Evolutionary conservation across 2,797 vertebrate genomes (phyloP), one percentile per base, ranked within the genome.

Genomic region (Dallia pectoralis): DNA sequence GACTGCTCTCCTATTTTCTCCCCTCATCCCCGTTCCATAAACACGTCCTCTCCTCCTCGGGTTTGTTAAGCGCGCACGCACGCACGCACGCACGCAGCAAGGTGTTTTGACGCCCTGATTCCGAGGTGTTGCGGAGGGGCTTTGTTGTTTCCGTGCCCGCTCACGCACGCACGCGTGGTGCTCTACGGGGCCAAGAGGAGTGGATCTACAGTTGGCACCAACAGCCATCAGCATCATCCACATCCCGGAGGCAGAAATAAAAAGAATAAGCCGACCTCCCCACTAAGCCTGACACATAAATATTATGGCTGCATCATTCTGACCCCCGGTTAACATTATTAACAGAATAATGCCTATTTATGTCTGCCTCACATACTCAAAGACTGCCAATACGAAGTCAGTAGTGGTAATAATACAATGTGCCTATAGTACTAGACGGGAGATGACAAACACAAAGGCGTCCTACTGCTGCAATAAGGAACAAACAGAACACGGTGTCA

Each of bases 401-500:
- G 25, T 27, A 7, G 53, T 59, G 16, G 53, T 25, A 59, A 14
- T 25, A 22, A 3, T 25, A 59, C 40, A 25, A 59, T 25, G n/a
- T 25, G n/a, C 53, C n/a, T 25, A 56, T 36, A 16, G 25, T 12
- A 44, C 33, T 22, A 15, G 51, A 33, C 30, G 74, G 72, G 63
- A 40, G 48, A 69, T 70, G 32, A 65, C 67, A 47, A 61, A 71
- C 67, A 72, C 51, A 74, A 69, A 48, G 25, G 40, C 73, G 65
- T 84, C 71, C 81, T 76, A 68, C 75, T 73, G 72, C 67, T 77
- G 56, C 66, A 68, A n/a, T n/a, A n/a, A 51, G 32, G 71, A 80
- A 78, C 72, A 83, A 85, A 80, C 77, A 80, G 33, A 76, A 79
- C 80, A 79, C 53, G 66, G 69, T 79, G 79, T 84, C 71, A 78